Percentiles rank a stretch among this genome's conserved stretches.
phyloP scores from a whole-genome alignment of 2,888 invertebrate genomes.

The Schizotus pectinicornis region DNA sequence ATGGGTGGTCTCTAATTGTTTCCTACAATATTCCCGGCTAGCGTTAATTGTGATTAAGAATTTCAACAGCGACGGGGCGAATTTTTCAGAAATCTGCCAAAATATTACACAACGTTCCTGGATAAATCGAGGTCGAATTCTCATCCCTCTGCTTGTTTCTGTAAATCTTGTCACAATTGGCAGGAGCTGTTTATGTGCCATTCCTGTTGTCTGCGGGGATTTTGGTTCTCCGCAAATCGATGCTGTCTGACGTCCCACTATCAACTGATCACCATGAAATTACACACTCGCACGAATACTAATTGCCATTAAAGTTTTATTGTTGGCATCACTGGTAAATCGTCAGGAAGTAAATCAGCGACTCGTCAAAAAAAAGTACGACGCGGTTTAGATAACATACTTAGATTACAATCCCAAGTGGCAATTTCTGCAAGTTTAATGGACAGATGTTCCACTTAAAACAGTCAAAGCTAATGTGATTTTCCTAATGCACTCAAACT shows the following conservation, averaged over 20 bases:
- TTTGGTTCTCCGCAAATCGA: slow-evolving; percentile 17
- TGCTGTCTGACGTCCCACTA: slow-evolving; percentile 14
- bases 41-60: slow-evolving; percentile 15
- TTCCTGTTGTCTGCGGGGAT: slow-evolving; percentile 16
- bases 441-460: too few species aligned
- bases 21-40: slow-evolving; percentile 14
- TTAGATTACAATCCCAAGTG: too few species aligned
- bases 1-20: slow-evolving; percentile 16
- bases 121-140: background rate
- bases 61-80: background rate
- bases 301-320: slow-evolving; percentile 21
- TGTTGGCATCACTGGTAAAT: background rate
- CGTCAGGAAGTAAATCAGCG: background rate
- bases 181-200: slow-evolving; percentile 14
- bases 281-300: slow-evolving; percentile 15
- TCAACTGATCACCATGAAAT: slow-evolving; percentile 26
- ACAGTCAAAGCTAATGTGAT: too few species aligned
- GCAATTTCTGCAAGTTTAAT: too few species aligned
- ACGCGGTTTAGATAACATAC: background rate
- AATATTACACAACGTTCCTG: background rate
- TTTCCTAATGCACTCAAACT: too few species aligned
- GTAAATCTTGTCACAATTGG: slow-evolving; percentile 9
- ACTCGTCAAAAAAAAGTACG: background rate
- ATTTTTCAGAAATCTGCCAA: background rate
- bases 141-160: background rate